These are phyloP conservation scores for Rattus rattus DNA, from an alignment of 2,113 vertebrate species.

Conservation along the genomic window DNA sequence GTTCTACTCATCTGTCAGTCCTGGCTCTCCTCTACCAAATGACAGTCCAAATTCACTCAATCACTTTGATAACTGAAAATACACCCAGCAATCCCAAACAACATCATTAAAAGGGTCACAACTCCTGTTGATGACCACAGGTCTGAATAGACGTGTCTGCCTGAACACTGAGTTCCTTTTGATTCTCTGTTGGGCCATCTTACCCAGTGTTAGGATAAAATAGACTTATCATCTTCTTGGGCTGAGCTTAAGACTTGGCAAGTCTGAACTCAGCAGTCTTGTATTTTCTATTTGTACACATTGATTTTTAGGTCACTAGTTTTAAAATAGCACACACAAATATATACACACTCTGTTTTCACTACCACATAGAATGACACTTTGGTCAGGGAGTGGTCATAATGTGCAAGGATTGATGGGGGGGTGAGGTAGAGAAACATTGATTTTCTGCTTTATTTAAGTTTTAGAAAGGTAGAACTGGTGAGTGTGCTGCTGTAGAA, in stretches of 20 bases:
- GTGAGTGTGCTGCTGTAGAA: conserved; percentile 19
- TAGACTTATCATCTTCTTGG: neutral
- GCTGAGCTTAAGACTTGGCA: neutral
- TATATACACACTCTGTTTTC: neutral
- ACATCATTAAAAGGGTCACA: neutral
- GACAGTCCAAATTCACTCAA: neutral
- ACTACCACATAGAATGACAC: neutral
- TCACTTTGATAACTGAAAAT: conserved; percentile 10
- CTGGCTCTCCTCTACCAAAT: neutral
- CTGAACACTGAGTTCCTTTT: neutral
- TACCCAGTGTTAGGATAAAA: neutral
- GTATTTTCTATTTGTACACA: conserved; percentile 58
- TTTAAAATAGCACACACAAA: conserved; percentile 60
- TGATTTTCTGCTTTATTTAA: conserved; percentile 45
- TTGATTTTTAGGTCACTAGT: conserved; percentile 62
- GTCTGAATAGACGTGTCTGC: neutral
- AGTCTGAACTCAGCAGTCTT: conserved; percentile 36
- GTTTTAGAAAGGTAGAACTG: neutral
- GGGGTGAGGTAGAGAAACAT: neutral
- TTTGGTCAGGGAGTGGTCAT: conserved; percentile 10
- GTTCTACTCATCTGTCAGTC: conserved; percentile 22
- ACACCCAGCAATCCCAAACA: neutral
- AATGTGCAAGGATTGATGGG: neutral
- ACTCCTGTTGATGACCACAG: neutral
- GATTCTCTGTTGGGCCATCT: neutral